Conservation (phyloP, 2,888 invertebrate genomes). For the Sesia apiformis region DNA sequence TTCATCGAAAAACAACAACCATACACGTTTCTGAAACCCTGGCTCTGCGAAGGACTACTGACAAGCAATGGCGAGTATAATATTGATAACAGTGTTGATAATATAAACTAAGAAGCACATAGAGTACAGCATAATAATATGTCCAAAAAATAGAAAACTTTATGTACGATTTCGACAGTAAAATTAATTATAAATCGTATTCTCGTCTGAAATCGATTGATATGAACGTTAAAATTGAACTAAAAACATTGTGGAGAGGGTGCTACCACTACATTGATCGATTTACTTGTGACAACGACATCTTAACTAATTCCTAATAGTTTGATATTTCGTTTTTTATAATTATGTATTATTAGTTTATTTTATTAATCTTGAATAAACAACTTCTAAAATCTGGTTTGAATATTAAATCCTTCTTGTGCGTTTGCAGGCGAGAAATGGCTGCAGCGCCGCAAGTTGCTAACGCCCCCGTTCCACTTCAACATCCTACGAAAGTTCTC, state of each 20-base stretch:
- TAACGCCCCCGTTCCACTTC: constrained; percentile 64
- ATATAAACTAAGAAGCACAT: too few species aligned
- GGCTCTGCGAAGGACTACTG: constrained; percentile 53
- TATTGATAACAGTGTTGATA: not conserved
- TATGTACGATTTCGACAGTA: not conserved
- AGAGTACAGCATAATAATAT: too few species aligned
- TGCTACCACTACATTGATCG: too few species aligned
- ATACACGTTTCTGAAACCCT: constrained; percentile 44
- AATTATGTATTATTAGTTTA: not conserved
- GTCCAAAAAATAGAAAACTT: too few species aligned
- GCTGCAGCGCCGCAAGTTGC: constrained; percentile 48
- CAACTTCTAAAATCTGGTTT: too few species aligned
- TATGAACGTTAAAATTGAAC: too few species aligned
- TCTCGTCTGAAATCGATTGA: too few species aligned
- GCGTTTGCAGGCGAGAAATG: constrained; percentile 42
- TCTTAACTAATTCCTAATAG: too few species aligned
- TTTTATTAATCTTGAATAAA: not conserved
- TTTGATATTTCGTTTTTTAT: not conserved
- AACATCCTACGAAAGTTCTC: constrained; percentile 47
- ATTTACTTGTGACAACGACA: too few species aligned
- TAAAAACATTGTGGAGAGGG: too few species aligned
- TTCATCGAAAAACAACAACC: constrained; percentile 37
- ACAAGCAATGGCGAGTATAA: constrained; percentile 35
- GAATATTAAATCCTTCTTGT: too few species aligned
- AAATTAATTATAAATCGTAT: not conserved